Evolutionary conservation across 2,113 vertebrate genomes (phyloP), one percentile per base, ranked within the genome.

Genomic region (Sinocyclocheilus rhinocerous): DNA sequence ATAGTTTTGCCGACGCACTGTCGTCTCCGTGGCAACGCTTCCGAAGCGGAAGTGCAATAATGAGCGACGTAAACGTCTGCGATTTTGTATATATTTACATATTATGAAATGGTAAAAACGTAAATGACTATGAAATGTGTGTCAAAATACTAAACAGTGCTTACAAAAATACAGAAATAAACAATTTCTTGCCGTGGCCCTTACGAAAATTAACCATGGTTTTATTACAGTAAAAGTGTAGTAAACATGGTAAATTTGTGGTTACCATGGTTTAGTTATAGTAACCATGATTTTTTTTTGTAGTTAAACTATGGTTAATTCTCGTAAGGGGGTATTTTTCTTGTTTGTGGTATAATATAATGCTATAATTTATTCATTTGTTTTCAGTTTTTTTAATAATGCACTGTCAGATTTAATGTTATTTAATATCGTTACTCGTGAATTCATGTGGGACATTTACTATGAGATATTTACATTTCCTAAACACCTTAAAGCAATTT

Each of bases 1-100:
- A 22, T 42, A 20, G 26, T n/a, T 92, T 93, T 92, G 33, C 89
- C 75, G 86, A 90, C 87, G 45, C 90, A 90, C 76, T 42, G 6
- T 11, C 67, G 92, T 93, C 88, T 76, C 91, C 91, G 11, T 90
- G 92, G 86, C 86, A 79, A 94, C 92, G 72, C 12, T 36, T 72
- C 57, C 15, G 18, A 72, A 10, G 50, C 81, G 73, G 69, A 73
- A 61, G 52, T 26, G 22, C 52, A 50, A 15, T 69, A 69, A 69
- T 18, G 29, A 70, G 33, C 16, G 33, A 20, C 55, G 6, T 1
- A 55, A n/a, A n/a, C n/a, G 52, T 55, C 52, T 20, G 52, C 16
- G 52, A 55, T 18, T 55, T 5, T 6, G 6, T 55, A 20, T 22
- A 59, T 59, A 20, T 57, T 55, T 57, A 7, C 0, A 20, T 57